These are phyloP conservation scores for Cryptus armator DNA, from an alignment of 2,888 invertebrate genomes.

Conservation along the genomic window DNA sequence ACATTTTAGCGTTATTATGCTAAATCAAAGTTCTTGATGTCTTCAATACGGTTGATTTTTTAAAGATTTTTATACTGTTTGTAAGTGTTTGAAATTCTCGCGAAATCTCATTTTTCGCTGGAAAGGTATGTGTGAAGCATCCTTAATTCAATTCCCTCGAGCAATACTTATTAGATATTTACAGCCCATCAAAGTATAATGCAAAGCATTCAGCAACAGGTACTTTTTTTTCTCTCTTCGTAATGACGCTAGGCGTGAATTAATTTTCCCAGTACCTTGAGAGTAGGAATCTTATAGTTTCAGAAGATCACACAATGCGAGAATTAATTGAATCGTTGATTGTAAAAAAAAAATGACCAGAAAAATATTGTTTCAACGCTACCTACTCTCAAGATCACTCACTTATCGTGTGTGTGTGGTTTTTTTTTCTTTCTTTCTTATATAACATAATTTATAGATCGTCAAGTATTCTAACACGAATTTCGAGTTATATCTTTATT, in stretches of 20 bases:
- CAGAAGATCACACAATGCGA: slow-evolving; percentile 5
- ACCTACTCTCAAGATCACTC: slow-evolving; percentile 64
- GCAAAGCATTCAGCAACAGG: slow-evolving; percentile 66
- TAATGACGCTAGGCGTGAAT: slow-evolving; percentile 59
- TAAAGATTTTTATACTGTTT: too few relatives aligned
- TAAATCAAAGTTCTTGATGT: too few relatives aligned
- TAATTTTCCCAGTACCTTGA: slow-evolving; percentile 59
- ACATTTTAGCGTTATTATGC: too few relatives aligned
- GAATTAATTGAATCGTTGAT: not conserved
- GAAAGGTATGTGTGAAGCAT: too few relatives aligned
- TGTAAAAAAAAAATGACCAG: slow-evolving; percentile 9
- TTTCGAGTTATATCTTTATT: slow-evolving; percentile 9
- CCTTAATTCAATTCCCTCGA: slow-evolving; percentile 37
- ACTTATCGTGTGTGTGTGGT: slow-evolving; percentile 48
- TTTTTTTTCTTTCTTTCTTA: slow-evolving; percentile 36
- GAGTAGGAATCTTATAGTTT: slow-evolving; percentile 55
- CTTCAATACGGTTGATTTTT: too few relatives aligned
- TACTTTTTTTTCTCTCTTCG: slow-evolving; percentile 61
- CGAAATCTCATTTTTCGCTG: too few relatives aligned
- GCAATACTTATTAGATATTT: slow-evolving; percentile 58
- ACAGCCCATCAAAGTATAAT: slow-evolving; percentile 64
- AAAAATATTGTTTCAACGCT: slow-evolving; percentile 24
- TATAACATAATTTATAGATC: slow-evolving; percentile 57
- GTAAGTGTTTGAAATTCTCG: too few relatives aligned
- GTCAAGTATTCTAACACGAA: slow-evolving; percentile 47